Evolutionary conservation across 2,797 vertebrate species (phyloP), one percentile per base, ranked within the genome.

Genomic region (Morus bassanus): DNA sequence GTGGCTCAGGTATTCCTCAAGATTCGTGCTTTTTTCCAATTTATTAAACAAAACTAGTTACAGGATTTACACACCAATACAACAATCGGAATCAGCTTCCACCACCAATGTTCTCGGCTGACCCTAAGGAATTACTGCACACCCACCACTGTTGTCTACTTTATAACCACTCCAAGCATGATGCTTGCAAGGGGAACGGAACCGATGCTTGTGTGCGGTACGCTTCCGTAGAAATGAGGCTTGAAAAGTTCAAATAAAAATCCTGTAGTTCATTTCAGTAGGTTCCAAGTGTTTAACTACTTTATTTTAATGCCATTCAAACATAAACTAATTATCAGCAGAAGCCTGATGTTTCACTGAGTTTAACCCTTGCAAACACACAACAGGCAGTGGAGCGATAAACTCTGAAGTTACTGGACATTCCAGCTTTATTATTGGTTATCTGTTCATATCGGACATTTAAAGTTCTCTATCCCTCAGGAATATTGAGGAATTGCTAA

Each of bases 171-270:
- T 25, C 18, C 18, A 2, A 35, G 23, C 45, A 37, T 6, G n/a
- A 13, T 1, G 28, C 30, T 39, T 17, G 50, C 14, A 39, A 37
- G 39, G 61, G 28, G 68, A 77, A 60, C 5, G 8, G 79, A 37
- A 54, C 10, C 1, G 1, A 22, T 9, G n/a, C 56, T 23, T 8
- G 25, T 17, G 39, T 16, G 27, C 0, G 2, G 30, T 4, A 35
- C 9, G 1, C 18, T 75, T 43, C 65, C 54, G 6, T 4, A 74
- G 74, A 18, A 72, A 43, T 4, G 16, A 59, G 35, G 25, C 37
- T 65, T 14, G 28, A 54, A 30, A 60, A 77, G 31, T 33, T 63
- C 33, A 56, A 54, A 57, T 46, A 48, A 54, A 57, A 73, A 63
- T 11, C 48, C 56, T 68, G 51, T 15, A 69, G 54, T n/a, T 93